A percentile compares a stretch with the other conserved stretches of the same genome.
phyloP scores from a whole-genome alignment of 2,888 invertebrate genomes.

The Sminthurinus aureus region DNA sequence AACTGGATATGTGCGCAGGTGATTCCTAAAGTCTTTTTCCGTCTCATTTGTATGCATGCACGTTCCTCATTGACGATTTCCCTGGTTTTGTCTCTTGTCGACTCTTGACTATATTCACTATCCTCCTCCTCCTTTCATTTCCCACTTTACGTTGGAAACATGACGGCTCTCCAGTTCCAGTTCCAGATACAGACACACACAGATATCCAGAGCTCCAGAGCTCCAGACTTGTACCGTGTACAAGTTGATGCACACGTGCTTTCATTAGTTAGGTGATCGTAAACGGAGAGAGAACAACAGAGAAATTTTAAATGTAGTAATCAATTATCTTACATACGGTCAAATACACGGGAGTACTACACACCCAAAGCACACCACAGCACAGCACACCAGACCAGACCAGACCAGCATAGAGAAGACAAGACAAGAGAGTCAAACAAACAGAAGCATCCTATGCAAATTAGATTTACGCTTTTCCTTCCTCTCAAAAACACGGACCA shows the following conservation, averaged over 20 bases:
- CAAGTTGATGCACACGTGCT: not conserved
- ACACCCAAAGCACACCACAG: not conserved
- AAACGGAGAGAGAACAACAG: conserved; percentile 13
- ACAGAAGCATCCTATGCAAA: conserved; percentile 15
- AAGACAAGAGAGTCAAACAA: not conserved
- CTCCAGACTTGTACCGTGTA: not conserved
- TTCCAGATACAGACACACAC: not conserved
- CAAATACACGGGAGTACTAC: not conserved
- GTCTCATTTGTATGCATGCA: conserved; percentile 16
- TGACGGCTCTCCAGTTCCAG: not conserved
- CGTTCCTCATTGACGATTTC: not conserved
- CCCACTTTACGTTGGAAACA: not conserved
- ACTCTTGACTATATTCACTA: not conserved
- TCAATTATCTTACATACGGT: conserved; percentile 22
- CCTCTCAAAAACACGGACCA: not conserved
- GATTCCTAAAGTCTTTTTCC: not conserved
- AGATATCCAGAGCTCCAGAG: too few relatives aligned
- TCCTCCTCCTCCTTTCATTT: not conserved
- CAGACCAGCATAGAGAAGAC: not conserved
- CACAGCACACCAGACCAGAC: not conserved
- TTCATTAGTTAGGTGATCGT: conserved; percentile 22
- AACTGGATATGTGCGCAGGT: conserved; percentile 34
- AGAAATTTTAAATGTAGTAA: conserved; percentile 22
- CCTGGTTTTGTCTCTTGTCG: not conserved
- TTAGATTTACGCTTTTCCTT: conserved; percentile 23